Evolutionary conservation across 2,797 vertebrate species (phyloP).

Genomic region (Gallinago solitaria): DNA sequence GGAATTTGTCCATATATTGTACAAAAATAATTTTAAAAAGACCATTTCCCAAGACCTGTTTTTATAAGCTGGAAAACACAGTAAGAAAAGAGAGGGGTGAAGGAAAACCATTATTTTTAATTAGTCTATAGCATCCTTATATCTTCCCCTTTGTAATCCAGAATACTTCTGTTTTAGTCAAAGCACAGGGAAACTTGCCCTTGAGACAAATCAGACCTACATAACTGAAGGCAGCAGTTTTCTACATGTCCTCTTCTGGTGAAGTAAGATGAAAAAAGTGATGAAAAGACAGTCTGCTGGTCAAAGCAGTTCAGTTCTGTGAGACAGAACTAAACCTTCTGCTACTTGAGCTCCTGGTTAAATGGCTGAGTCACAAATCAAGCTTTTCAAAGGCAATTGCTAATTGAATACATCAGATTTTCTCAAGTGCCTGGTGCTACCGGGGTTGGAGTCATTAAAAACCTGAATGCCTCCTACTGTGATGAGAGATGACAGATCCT

Average conservation of each 20-base stretch:
- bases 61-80: background rate
- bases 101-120: background rate
- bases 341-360: background rate
- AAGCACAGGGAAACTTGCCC: background rate
- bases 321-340: background rate
- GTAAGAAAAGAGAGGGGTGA: background rate
- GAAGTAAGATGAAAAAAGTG: background rate
- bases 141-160: background rate
- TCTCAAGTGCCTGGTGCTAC: background rate
- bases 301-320: background rate
- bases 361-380: background rate
- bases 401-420: background rate
- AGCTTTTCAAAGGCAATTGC: background rate
- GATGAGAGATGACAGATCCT: background rate
- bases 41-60: background rate
- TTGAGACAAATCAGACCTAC: background rate
- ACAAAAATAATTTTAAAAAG: background rate
- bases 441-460: background rate
- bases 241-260: background rate
- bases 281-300: background rate
- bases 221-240: background rate
- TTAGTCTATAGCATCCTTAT: background rate
- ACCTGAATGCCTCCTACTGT: background rate
- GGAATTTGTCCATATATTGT: background rate
- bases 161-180: background rate